Base-by-base conservation (phyloP, 2,888 invertebrate species). In the Bombyx huttoni region DNA sequence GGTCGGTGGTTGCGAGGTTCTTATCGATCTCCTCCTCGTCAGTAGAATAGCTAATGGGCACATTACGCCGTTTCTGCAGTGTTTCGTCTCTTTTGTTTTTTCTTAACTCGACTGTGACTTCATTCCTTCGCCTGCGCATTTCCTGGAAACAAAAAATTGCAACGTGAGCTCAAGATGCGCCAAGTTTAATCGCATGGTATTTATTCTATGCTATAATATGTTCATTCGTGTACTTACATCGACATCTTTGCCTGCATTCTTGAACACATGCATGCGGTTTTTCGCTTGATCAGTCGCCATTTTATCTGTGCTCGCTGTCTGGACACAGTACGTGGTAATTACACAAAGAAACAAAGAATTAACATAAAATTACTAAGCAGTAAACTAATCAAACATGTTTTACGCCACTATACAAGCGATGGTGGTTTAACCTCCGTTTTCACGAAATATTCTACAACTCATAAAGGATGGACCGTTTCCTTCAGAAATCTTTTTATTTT, bases 211-310 rank as follows among this genome's bases (percentile, higher is more conserved):
- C 9, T 40, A 10, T 12, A 8, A 12, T 10, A 12, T 8, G 7
- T 10, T 8, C 9, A 40, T 40, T 40, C 12, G 40, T 40, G 51
- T 83, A 93, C 96, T 94, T 91, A 98, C 98, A 91, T 98, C 98
- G 89, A 97, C 97, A 91, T 99, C 98, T 91, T 98, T 99, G 78
- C 98, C 98, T 91, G 97, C 97, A 92, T 99, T 98, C 94, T 99
- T 99, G 90, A 97, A 98, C 83, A 93, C 95, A 89, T 95, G 94
- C 91, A 96, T 93, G 89, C 96, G 94, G 91, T 93, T 94, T 91
- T 93, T 94, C 89, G 90, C 90, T 87, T 90, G 91, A 86, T 91
- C 91, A 82, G 92, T 92, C 91, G 93, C 92, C 94, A 94, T 94
- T 92, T 92, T 93, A 86, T 75, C 78, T 75, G 75, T 78, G 77